Conservation (phyloP, 2,888 invertebrate species). For the Nomada lathburiana region DNA sequence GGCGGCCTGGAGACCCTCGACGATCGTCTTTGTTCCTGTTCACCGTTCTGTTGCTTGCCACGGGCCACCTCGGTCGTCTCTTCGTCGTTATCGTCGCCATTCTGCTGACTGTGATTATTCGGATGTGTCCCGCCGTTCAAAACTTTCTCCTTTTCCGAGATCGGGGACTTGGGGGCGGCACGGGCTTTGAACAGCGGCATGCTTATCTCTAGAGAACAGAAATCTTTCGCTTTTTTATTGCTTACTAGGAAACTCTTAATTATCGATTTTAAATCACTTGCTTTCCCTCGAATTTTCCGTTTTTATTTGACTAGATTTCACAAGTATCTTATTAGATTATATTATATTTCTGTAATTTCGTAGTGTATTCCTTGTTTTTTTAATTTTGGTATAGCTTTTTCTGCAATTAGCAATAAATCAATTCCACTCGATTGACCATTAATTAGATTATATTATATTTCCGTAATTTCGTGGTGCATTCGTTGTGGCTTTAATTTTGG, state of each 20-base stretch:
- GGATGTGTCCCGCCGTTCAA: conserved; percentile 51
- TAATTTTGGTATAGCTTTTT: too few relatives aligned
- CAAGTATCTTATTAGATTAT: too few relatives aligned
- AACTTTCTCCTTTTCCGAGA: conserved; percentile 71
- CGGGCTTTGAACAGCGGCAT: conserved; percentile 82
- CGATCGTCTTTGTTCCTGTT: conserved; percentile 66
- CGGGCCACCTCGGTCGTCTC: conserved; percentile 49
- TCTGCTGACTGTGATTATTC: conserved; percentile 49
- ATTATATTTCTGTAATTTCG: background rate
- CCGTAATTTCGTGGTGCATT: too few relatives aligned
- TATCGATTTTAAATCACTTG: background rate
- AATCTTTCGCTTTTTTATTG: background rate
- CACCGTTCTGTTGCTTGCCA: conserved; percentile 41
- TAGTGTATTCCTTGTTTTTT: too few relatives aligned
- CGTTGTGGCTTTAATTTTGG: too few relatives aligned
- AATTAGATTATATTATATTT: too few relatives aligned
- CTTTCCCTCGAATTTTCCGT: too few relatives aligned
- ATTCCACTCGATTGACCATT: too few relatives aligned
- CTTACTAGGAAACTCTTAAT: background rate
- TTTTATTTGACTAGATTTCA: too few relatives aligned
- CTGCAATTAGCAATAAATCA: too few relatives aligned
- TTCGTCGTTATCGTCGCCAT: conserved; percentile 56
- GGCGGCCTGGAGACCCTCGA: conserved; percentile 82
- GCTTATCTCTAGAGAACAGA: conserved; percentile 30
- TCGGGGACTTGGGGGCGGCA: conserved; percentile 68